These are phyloP conservation scores for Nibea coibor DNA, from an alignment of 2,113 vertebrate genomes.

Conservation along the genomic window DNA sequence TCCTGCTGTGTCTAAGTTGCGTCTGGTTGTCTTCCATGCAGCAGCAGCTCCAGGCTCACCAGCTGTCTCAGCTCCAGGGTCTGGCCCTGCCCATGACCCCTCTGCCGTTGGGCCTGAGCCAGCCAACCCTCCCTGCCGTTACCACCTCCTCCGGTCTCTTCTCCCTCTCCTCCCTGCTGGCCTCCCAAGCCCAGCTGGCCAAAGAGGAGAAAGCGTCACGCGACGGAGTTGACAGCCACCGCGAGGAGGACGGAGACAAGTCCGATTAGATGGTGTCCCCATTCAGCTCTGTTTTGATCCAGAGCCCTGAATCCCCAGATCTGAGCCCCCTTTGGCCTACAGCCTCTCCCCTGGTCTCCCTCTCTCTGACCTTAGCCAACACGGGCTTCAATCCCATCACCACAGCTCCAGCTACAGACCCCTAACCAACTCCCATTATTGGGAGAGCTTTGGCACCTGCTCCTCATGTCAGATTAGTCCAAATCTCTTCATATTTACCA, in stretches of 20 bases:
- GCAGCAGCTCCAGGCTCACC: constrained; percentile 99
- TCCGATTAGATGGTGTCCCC: constrained; percentile 87
- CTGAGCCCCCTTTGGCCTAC: constrained; percentile 42
- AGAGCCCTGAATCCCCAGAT: constrained; percentile 62
- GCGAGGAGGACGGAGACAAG: constrained; percentile 95
- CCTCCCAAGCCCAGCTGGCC: constrained; percentile 95
- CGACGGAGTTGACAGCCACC: constrained; percentile 90
- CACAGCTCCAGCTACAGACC: constrained; percentile 47
- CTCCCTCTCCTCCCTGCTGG: constrained; percentile 93
- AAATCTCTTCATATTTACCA: constrained; percentile 34
- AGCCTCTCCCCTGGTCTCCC: constrained; percentile 57
- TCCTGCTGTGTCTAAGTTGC: constrained; percentile 55
- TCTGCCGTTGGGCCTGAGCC: constrained; percentile 93
- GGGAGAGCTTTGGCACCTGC: constrained; percentile 46
- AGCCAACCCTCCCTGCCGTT: constrained; percentile 89
- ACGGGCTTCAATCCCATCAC: constrained; percentile 44
- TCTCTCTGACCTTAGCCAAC: constrained; percentile 54
- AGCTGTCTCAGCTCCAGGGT: constrained; percentile 98
- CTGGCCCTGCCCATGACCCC: constrained; percentile 96
- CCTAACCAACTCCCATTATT: constrained; percentile 22
- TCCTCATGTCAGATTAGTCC: constrained; percentile 27
- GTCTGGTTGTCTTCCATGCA: constrained; percentile 81
- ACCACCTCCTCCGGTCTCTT: constrained; percentile 94
- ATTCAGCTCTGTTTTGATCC: constrained; percentile 56
- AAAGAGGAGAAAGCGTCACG: constrained; percentile 96